Base-by-base conservation (phyloP, 2,113 vertebrate genomes). In the Cottus gobio region DNA sequence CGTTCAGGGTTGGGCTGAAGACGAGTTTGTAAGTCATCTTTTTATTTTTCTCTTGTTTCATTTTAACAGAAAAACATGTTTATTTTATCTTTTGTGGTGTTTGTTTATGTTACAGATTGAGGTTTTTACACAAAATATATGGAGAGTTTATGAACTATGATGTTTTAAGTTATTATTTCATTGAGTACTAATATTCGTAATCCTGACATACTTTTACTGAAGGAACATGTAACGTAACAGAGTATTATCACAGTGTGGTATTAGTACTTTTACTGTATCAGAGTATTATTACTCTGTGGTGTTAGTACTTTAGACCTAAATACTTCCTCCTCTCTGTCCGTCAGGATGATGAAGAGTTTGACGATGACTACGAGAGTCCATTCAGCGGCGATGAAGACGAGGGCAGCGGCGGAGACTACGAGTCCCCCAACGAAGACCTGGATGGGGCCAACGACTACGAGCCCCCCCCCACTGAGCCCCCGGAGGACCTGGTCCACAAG, bases 291-390 rank as follows among this genome's bases (percentile, higher is more conserved):
- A 50, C 20, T 22, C 20, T 20, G 18, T 50, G 18, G 7, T 50
- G 22, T 22, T 22, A 50, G 48, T 46, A 18, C 44, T 46, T 46
- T 6, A 6, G 10, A n/a, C n/a, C 7, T 26, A 26, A 26, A 24
- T 24, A 12, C n/a, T 4, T 13, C 5, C n/a, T 36, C 20, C 36
- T 71, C 34, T 37, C 42, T 0, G 0, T 24, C 37, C 11, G 1
- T 70, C 64, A 87, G 91, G 78, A 87, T 0, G 83, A 85, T 4
- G 89, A 92, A 30, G 83, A 85, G 0, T 82, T 76, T 31, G 95
- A 96, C 1, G 96, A 97, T 64, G 97, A 98, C 87, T 99, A 99
- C 0, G 97, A 97, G 91, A 96, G 95, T 71, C 97, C 97, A 0
- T 77, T 80, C 78, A 92, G 85, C 0, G 65, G 79, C 2, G 95